phyloP scores from a whole-genome alignment of 2,113 vertebrate genomes.

The Calidris pugnax region DNA sequence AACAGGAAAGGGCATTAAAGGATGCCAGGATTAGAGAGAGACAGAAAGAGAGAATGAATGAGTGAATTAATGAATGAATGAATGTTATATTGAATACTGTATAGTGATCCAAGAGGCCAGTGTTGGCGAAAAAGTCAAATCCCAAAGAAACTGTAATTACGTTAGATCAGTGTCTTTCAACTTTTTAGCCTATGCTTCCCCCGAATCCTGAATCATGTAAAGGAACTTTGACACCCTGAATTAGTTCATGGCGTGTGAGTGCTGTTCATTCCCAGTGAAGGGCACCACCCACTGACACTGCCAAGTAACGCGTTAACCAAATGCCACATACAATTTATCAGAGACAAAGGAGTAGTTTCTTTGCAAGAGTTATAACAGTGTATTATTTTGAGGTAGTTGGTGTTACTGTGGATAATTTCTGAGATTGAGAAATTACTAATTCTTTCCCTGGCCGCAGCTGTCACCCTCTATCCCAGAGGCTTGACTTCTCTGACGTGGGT shows the following conservation, averaged over 20 bases:
- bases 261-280: neutral
- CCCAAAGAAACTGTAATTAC: neutral
- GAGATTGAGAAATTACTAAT: neutral
- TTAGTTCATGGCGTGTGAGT: neutral
- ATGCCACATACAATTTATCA: neutral
- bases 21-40: neutral
- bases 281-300: neutral
- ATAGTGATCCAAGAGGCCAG: neutral
- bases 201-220: neutral
- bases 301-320: neutral
- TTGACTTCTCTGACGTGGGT: neutral
- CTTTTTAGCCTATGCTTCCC: neutral
- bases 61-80: neutral
- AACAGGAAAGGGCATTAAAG: neutral
- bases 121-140: neutral
- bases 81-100: neutral
- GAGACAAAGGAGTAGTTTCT: neutral
- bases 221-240: neutral
- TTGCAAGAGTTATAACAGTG: neutral
- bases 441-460: neutral
- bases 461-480: neutral
- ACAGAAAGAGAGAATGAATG: neutral
- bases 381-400: fast-evolving
- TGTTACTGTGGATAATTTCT: neutral
- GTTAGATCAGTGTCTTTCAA: neutral